Evolutionary conservation across 2,888 invertebrate genomes (phyloP).

Genomic region (Dorcus hopei): DNA sequence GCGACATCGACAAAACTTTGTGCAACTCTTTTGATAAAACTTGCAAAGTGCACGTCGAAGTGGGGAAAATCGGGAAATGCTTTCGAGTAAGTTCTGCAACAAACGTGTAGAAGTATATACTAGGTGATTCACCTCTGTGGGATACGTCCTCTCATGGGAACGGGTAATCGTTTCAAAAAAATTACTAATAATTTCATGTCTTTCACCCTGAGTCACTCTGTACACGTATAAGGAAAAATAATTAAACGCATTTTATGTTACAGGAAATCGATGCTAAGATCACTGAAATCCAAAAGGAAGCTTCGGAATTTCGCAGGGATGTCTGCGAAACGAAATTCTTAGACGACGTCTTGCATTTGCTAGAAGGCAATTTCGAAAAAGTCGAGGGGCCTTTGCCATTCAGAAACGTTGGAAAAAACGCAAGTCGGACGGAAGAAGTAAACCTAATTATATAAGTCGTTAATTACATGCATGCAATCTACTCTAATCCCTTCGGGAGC

Average conservation of each 20-base stretch:
- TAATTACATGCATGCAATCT: neutral
- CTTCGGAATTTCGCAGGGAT: conserved; percentile 51
- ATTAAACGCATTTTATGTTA: conserved; percentile 16
- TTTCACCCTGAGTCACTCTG: neutral
- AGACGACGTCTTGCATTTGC: conserved; percentile 56
- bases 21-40: conserved; percentile 34
- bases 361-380: conserved; percentile 52
- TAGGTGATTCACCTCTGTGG: neutral
- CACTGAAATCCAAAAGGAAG: conserved; percentile 45
- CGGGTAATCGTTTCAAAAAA: too few species aligned
- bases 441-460: neutral
- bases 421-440: conserved; percentile 21
- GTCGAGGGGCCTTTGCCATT: conserved; percentile 38
- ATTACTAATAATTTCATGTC: too few species aligned
- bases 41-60: conserved; percentile 31
- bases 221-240: neutral
- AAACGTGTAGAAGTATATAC: neutral
- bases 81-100: conserved; percentile 10
- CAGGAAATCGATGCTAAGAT: conserved; percentile 40
- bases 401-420: conserved; percentile 8
- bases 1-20: conserved; percentile 24
- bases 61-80: conserved; percentile 27
- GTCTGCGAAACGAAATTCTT: conserved; percentile 53
- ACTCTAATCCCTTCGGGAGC: too few species aligned
- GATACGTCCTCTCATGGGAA: too few species aligned